Evolutionary conservation across 1,140 invertebrate species (phyloP).

Genomic region (Macrosteles quadrilineatus): DNA sequence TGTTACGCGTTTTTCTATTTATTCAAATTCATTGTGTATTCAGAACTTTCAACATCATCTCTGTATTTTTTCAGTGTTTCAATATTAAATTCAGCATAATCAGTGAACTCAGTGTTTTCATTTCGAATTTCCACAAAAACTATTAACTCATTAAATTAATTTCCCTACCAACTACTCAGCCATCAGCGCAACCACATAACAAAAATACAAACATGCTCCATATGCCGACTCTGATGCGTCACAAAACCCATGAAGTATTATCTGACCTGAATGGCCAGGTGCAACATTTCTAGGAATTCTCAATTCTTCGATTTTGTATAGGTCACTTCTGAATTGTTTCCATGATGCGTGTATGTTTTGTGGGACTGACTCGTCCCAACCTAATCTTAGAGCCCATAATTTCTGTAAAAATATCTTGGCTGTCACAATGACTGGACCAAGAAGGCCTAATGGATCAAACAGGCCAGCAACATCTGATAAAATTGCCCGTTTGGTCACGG

Average conservation of each 20-base stretch:
- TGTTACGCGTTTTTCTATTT: no score
- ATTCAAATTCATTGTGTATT: no score
- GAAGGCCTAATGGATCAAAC: slow-evolving; percentile 37
- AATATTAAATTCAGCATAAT: no score
- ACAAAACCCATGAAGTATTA: slow-evolving; percentile 24
- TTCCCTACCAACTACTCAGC: no score
- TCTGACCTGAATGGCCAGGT: not conserved
- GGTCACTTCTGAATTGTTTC: slow-evolving; percentile 10
- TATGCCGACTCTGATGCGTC: slow-evolving; percentile 26
- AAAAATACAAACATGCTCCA: slow-evolving; percentile 26
- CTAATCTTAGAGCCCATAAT: slow-evolving; percentile 31
- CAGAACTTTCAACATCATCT: no score
- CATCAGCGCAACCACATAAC: no score
- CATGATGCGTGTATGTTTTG: not conserved
- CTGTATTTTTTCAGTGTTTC: no score
- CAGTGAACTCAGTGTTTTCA: no score
- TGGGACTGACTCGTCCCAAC: slow-evolving; percentile 31
- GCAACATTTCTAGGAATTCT: slow-evolving; percentile 21
- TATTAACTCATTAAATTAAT: no score
- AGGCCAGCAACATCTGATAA: slow-evolving; percentile 35
- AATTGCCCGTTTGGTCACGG: slow-evolving; percentile 32
- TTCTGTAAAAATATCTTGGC: slow-evolving; percentile 38
- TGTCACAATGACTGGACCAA: slow-evolving; percentile 29
- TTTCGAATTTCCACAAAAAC: no score
- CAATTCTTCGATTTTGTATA: slow-evolving; percentile 21